Percentiles rank a stretch among this genome's conserved stretches.
phyloP scores from a whole-genome alignment of 2,888 invertebrate species.

The Caenorhabditis sinica region DNA sequence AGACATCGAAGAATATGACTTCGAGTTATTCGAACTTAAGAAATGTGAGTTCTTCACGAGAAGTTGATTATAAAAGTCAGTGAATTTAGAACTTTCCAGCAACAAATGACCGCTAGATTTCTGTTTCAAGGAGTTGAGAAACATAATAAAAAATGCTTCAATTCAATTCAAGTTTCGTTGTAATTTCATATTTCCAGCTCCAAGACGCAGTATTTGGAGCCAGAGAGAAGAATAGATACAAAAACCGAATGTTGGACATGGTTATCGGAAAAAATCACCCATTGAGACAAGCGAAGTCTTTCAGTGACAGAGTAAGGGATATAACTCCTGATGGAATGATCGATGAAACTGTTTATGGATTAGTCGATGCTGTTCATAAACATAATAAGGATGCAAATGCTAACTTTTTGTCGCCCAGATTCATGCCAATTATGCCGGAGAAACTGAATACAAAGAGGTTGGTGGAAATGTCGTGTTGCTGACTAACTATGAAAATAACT shows the following conservation, averaged over 20 bases:
- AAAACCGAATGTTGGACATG: slow-evolving; percentile 76
- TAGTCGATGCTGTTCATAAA: slow-evolving; percentile 72
- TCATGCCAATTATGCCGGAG: slow-evolving; percentile 75
- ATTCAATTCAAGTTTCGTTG: neutral
- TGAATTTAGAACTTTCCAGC: no score
- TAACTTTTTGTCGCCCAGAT: slow-evolving; percentile 75
- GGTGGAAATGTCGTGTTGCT: no score
- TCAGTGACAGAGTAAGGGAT: slow-evolving; percentile 62
- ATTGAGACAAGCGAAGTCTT: slow-evolving; percentile 57
- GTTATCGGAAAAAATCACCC: slow-evolving; percentile 76
- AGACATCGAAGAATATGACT: slow-evolving; percentile 40
- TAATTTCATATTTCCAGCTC: slow-evolving; percentile 67
- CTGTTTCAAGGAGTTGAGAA: no score
- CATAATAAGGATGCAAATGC: slow-evolving; percentile 72
- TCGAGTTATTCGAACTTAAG: slow-evolving; percentile 44
- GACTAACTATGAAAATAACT: no score
- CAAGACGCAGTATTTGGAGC: slow-evolving; percentile 69
- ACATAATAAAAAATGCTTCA: neutral
- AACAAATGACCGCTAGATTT: no score
- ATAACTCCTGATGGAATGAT: slow-evolving; percentile 67
- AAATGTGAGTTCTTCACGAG: slow-evolving; percentile 47
- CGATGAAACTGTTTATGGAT: slow-evolving; percentile 68
- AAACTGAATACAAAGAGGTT: slow-evolving; percentile 64
- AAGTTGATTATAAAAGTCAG: no score
- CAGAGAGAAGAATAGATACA: slow-evolving; percentile 63